phyloP scores from a whole-genome alignment of 1,140 invertebrate genomes.

The Neotoxoptera formosana region DNA sequence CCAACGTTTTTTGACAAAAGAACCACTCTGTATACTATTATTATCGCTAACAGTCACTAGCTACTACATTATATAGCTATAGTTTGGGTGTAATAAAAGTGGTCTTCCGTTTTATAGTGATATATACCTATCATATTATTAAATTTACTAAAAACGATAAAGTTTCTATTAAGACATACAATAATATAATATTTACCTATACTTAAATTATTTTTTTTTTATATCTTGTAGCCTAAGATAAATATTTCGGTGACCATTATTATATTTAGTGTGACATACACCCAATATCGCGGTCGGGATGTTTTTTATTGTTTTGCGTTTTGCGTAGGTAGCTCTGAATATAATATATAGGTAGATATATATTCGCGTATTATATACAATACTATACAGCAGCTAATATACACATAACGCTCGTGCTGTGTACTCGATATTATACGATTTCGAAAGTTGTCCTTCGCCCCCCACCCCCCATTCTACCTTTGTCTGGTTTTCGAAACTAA shows the following conservation, averaged over 20 bases:
- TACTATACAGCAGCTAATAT: background rate
- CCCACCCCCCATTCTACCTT: too few species aligned
- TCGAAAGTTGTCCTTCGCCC: slow-evolving; percentile 39
- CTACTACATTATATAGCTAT: too few species aligned
- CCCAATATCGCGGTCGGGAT: too few species aligned
- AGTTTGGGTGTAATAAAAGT: too few species aligned
- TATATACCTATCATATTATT: too few species aligned
- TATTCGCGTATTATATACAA: background rate
- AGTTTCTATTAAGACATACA: too few species aligned
- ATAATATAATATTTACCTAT: too few species aligned
- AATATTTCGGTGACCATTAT: background rate
- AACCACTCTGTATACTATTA: too few species aligned
- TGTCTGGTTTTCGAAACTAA: background rate
- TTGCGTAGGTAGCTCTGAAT: background rate
- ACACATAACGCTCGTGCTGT: background rate
- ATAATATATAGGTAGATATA: background rate
- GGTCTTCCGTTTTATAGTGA: too few species aligned
- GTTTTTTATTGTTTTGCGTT: background rate
- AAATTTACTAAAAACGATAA: too few species aligned
- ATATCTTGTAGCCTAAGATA: background rate
- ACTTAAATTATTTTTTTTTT: background rate
- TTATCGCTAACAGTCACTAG: too few species aligned
- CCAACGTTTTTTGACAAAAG: too few species aligned
- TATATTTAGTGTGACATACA: background rate
- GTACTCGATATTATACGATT: background rate